Evolutionary conservation across 1,140 invertebrate genomes (phyloP), one percentile per base, ranked within the genome.

Genomic region (Protaetia brevitarsis): DNA sequence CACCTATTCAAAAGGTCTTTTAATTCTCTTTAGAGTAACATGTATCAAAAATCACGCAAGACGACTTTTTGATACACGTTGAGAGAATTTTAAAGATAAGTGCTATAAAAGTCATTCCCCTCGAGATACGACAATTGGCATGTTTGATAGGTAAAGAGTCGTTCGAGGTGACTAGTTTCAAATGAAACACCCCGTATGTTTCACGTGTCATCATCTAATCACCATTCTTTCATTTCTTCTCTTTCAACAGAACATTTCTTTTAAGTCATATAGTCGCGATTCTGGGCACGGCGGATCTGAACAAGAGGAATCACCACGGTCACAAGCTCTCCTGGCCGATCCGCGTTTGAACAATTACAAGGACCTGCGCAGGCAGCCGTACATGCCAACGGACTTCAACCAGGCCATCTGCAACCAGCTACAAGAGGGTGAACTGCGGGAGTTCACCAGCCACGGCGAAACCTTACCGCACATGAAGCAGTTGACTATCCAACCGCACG

Each of bases 181-280:
- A n/a, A n/a, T n/a, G n/a, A n/a, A n/a, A n/a, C n/a, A n/a, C n/a
- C n/a, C n/a, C n/a, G n/a, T n/a, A n/a, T n/a, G n/a, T 63, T 31
- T 66, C 41, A 45, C n/a, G 34, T 68, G 37, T 69, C 16, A 56
- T 4, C 26, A 3, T 28, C 56, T 58, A 58, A 58, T 34, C n/a
- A 64, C 69, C 71, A 58, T 30, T 45, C 41, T 19, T 58, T 28
- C 56, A 28, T 58, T 77, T 73, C 77, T 78, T 74, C 68, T n/a
- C n/a, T n/a, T n/a, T n/a, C 79, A 79, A 70, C 85, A 88, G 86
- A 88, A 87, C 83, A 87, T 86, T 83, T 87, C 85, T 83, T 87
- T 86, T 86, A 88, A 88, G 74, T 87, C 85, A 31, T 86, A 85
- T 74, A 86, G 85, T 68, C 81, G 86, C 67, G 83, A 86, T 75